phyloP scores from a whole-genome alignment of 2,888 invertebrate species.

The Pristionchus arcanus region DNA sequence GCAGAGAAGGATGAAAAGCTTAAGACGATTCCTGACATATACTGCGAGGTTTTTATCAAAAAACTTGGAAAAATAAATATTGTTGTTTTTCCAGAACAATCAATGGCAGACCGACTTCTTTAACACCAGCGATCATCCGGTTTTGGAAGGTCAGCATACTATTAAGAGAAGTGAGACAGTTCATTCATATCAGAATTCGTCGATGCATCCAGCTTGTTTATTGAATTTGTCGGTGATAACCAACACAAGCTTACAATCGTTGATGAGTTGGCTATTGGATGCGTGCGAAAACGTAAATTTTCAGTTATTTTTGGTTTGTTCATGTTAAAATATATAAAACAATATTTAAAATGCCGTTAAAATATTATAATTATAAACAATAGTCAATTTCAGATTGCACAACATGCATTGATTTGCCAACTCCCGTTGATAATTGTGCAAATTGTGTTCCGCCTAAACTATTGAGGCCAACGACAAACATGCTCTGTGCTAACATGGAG shows the following conservation, averaged over 20 bases:
- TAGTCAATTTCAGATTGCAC: too few relatives aligned
- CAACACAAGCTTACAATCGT: not conserved
- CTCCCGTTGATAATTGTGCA: too few relatives aligned
- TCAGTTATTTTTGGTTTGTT: not conserved
- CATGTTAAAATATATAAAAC: not conserved
- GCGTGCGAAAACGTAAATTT: not conserved
- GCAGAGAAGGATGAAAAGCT: too few relatives aligned
- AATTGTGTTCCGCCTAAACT: too few relatives aligned
- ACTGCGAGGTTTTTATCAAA: too few relatives aligned
- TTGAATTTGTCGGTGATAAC: not conserved
- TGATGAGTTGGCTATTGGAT: not conserved
- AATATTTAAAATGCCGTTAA: not conserved
- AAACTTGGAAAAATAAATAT: too few relatives aligned
- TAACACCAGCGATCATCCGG: not conserved
- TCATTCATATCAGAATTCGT: not conserved
- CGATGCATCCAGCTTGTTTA: not conserved
- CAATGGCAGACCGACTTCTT: not conserved
- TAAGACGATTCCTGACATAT: too few relatives aligned
- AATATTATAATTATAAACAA: too few relatives aligned
- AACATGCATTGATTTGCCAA: too few relatives aligned
- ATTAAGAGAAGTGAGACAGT: not conserved
- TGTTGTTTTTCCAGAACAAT: not conserved
- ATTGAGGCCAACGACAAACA: too few relatives aligned
- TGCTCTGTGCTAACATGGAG: too few relatives aligned
- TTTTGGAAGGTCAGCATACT: not conserved